Percentiles rank a stretch among this genome's conserved stretches.
Evolutionary conservation across 2,888 invertebrate genomes (phyloP).

Genomic region (Noctua comes): DNA sequence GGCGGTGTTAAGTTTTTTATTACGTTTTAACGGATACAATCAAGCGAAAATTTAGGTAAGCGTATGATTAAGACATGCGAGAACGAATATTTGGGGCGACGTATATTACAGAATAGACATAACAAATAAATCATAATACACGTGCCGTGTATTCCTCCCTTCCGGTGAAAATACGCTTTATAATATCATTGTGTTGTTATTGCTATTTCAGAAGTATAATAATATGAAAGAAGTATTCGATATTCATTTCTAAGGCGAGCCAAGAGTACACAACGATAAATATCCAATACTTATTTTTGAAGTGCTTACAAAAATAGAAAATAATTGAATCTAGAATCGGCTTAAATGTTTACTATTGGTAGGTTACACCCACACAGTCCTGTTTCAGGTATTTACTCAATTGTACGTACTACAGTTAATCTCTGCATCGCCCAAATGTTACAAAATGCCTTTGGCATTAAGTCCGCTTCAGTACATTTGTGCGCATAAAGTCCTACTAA

Average conservation of each 20-base stretch:
- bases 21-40: not conserved
- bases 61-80: not conserved
- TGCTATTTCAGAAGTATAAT: conserved; percentile 14
- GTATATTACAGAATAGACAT: not conserved
- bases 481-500: no score
- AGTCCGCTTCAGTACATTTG: not conserved
- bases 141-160: not conserved
- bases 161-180: not conserved
- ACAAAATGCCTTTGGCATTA: not conserved
- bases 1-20: not conserved
- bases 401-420: not conserved
- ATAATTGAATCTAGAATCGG: not conserved
- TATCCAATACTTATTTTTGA: not conserved
- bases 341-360: not conserved
- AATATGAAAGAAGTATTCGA: not conserved
- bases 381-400: not conserved
- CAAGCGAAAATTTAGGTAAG: not conserved
- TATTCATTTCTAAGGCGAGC: not conserved
- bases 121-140: conserved; percentile 12
- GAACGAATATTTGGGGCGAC: not conserved
- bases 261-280: not conserved
- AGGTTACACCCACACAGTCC: not conserved
- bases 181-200: conserved; percentile 5
- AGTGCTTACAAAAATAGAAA: not conserved
- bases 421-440: not conserved